phyloP scores from a whole-genome alignment of 2,888 invertebrate genomes.

The Phyto melanocephala region DNA sequence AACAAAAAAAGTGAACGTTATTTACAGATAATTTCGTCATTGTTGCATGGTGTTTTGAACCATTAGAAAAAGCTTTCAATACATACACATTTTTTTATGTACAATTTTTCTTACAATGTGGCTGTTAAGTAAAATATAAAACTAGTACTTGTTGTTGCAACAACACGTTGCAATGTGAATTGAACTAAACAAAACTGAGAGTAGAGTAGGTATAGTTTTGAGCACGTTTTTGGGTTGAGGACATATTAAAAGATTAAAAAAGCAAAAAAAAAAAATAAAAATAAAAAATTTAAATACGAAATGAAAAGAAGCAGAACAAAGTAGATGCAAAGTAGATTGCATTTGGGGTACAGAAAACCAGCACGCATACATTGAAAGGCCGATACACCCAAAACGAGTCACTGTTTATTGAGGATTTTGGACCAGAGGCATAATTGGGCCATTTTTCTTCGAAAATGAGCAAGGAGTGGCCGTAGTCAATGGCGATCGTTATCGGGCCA shows the following conservation, averaged over 20 bases:
- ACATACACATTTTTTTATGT: background rate
- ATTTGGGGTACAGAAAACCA: too few relatives aligned
- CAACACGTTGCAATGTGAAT: constrained; percentile 50
- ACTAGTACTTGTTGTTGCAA: constrained; percentile 50
- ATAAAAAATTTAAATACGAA: background rate
- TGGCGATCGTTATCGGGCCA: too few relatives aligned
- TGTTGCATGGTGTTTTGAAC: constrained; percentile 32
- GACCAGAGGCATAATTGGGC: too few relatives aligned
- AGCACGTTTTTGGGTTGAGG: constrained; percentile 63
- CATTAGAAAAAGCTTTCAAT: constrained; percentile 52
- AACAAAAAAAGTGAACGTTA: constrained; percentile 57
- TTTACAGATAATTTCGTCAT: constrained; percentile 55
- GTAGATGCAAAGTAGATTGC: too few relatives aligned
- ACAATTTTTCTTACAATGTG: background rate
- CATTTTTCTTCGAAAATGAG: too few relatives aligned
- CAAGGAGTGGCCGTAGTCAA: too few relatives aligned
- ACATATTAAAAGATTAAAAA: constrained; percentile 41
- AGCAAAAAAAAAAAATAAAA: background rate
- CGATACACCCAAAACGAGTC: too few relatives aligned
- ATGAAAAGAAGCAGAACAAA: background rate
- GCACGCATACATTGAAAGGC: too few relatives aligned
- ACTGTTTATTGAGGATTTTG: too few relatives aligned
- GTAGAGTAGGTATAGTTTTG: constrained; percentile 7
- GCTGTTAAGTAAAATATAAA: constrained; percentile 37
- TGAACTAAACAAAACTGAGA: constrained; percentile 36